These are phyloP conservation scores for Trichomycterus rosablanca DNA, from an alignment of 2,113 vertebrate species.

Conservation along the genomic window DNA sequence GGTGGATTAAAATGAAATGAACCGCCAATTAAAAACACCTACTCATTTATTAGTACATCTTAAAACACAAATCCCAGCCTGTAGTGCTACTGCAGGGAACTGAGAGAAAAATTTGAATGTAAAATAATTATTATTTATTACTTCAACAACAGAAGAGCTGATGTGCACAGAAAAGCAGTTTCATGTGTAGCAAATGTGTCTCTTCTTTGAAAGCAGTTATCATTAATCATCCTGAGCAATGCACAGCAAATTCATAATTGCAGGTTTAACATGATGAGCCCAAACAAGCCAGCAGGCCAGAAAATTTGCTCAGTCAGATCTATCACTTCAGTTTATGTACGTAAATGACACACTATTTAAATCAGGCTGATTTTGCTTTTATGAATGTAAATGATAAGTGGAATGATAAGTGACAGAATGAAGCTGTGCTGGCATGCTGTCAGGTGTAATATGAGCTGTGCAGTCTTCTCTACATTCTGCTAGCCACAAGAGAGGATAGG, in stretches of 20 bases:
- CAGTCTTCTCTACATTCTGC: not conserved
- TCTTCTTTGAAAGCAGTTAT: not conserved
- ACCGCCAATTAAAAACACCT: too few species aligned
- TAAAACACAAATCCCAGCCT: too few species aligned
- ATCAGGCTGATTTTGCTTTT: not conserved
- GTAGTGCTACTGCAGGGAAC: not conserved
- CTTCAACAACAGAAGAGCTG: not conserved
- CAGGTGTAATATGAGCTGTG: not conserved
- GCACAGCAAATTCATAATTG: not conserved
- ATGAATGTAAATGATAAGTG: not conserved
- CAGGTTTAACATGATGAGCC: too few species aligned
- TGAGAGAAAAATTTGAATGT: not conserved
- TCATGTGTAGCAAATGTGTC: too few species aligned
- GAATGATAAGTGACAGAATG: slow-evolving; percentile 1
- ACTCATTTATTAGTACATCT: too few species aligned
- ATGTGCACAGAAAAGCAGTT: too few species aligned
- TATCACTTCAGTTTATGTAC: not conserved
- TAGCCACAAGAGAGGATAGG: not conserved
- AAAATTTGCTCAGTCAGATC: not conserved
- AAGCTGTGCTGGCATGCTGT: slow-evolving; percentile 1
- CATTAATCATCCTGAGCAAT: not conserved
- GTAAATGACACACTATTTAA: not conserved
- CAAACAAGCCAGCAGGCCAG: not conserved
- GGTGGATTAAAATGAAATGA: too few species aligned
- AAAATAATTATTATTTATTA: not conserved